Percentiles rank a stretch among this genome's conserved stretches.
Evolutionary conservation across 2,797 vertebrate genomes (phyloP).

Genomic region (Coilia nasus): DNA sequence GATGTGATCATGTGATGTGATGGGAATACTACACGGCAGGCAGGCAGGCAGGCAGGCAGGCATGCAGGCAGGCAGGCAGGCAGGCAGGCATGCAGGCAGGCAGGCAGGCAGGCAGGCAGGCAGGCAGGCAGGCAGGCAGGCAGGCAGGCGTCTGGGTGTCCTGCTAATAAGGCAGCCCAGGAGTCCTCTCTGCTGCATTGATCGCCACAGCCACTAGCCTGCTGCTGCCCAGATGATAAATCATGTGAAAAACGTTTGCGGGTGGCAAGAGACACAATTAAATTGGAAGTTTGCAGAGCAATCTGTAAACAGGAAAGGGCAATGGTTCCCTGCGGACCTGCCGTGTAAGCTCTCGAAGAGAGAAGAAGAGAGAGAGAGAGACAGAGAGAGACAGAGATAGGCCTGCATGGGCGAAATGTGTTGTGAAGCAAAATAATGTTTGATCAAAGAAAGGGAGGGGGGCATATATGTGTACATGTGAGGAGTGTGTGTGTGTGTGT

Average conservation of each 20-base stretch:
- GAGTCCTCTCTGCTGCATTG: neutral
- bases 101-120: neutral
- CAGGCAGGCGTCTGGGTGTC: neutral
- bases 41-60: too few relatives aligned
- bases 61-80: neutral
- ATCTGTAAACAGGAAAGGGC: slow-evolving; percentile 25
- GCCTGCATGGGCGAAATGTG: slow-evolving; percentile 4
- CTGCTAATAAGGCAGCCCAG: slow-evolving; percentile 4
- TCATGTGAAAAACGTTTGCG: slow-evolving; percentile 19
- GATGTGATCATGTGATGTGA: slow-evolving; percentile 11
- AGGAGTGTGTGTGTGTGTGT: neutral
- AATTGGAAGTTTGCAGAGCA: slow-evolving; percentile 24
- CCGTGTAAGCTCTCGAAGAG: neutral
- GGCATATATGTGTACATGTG: neutral
- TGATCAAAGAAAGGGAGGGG: neutral
- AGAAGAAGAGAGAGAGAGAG: slow-evolving; percentile 20
- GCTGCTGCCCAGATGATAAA: slow-evolving; percentile 12
- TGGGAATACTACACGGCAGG: neutral
- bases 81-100: slow-evolving; percentile 6
- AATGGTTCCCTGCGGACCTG: neutral
- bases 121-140: too few relatives aligned
- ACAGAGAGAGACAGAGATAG: neutral
- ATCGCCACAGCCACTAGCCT: slow-evolving; percentile 1
- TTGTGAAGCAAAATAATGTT: slow-evolving; percentile 10
- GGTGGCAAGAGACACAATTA: slow-evolving; percentile 26